Evolutionary conservation across 2,797 vertebrate species (phyloP).

Genomic region (Pangasius krempfi): DNA sequence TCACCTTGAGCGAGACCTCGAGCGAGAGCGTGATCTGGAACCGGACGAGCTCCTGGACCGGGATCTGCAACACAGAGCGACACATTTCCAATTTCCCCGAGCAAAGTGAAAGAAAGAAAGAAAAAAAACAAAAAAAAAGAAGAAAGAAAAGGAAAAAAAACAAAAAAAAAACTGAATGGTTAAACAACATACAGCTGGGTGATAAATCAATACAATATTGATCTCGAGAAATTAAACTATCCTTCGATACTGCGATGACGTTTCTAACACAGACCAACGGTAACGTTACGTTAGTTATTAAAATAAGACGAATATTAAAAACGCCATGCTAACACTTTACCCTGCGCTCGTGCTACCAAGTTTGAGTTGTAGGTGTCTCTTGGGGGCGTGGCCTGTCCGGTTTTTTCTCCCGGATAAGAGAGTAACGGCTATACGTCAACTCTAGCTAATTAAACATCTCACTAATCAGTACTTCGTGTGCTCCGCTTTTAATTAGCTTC

Average conservation of each 20-base stretch:
- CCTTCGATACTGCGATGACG: neutral
- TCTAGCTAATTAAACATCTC: no score
- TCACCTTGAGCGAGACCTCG: slow-evolving; percentile 99
- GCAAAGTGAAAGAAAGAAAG: slow-evolving; percentile 20
- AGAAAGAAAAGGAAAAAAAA: neutral
- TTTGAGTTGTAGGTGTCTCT: neutral
- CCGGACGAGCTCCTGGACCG: slow-evolving; percentile 95
- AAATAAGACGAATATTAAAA: neutral
- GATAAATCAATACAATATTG: neutral
- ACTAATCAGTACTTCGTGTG: no score
- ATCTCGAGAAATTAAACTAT: neutral
- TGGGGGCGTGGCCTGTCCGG: neutral
- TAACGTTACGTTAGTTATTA: neutral
- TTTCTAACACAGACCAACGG: neutral
- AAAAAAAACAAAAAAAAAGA: neutral
- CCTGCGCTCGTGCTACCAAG: no score
- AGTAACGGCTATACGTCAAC: no score
- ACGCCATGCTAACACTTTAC: neutral
- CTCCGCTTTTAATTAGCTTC: no score
- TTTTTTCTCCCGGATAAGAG: no score
- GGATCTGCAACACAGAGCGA: slow-evolving; percentile 89
- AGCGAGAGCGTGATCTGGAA: slow-evolving; percentile 95
- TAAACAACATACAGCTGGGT: neutral
- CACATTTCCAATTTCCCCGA: slow-evolving; percentile 81
- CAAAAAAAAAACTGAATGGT: no score